Percentiles rank a stretch among this genome's conserved stretches.
Conservation (phyloP, 2,113 vertebrate species). For the Gymnorhina tibicen region DNA sequence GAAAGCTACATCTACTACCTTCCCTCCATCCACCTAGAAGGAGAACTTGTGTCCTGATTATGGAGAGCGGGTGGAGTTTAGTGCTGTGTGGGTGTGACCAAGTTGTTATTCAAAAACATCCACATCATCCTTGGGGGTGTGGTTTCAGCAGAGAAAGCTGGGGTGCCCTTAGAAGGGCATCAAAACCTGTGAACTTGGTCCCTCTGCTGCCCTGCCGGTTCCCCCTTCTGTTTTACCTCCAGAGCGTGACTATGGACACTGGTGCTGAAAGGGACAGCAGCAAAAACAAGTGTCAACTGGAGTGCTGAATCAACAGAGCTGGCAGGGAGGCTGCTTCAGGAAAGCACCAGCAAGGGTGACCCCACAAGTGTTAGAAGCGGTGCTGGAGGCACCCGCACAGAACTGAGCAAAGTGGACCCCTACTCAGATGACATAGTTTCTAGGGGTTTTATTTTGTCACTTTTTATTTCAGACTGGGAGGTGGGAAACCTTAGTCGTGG, state of each 20-base stretch:
- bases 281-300: background rate
- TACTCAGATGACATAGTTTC: background rate
- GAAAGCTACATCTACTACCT: background rate
- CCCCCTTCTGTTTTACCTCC: background rate
- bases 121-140: accelerated
- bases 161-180: background rate
- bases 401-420: background rate
- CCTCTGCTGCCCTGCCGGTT: background rate
- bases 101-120: background rate
- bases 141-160: background rate
- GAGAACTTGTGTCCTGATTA: background rate
- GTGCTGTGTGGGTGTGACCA: too few relatives aligned
- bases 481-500: background rate
- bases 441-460: background rate
- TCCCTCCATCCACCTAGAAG: background rate
- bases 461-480: background rate
- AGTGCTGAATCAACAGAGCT: background rate
- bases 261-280: background rate
- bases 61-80: background rate
- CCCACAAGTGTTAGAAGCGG: accelerated
- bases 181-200: too few relatives aligned
- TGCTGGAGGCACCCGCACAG: background rate
- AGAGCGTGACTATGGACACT: accelerated
- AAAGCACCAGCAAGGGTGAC: accelerated
- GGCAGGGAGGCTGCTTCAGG: background rate